These are phyloP conservation scores for Oenanthe oenanthe DNA, from an alignment of 2,113 vertebrate species.

Conservation along the genomic window DNA sequence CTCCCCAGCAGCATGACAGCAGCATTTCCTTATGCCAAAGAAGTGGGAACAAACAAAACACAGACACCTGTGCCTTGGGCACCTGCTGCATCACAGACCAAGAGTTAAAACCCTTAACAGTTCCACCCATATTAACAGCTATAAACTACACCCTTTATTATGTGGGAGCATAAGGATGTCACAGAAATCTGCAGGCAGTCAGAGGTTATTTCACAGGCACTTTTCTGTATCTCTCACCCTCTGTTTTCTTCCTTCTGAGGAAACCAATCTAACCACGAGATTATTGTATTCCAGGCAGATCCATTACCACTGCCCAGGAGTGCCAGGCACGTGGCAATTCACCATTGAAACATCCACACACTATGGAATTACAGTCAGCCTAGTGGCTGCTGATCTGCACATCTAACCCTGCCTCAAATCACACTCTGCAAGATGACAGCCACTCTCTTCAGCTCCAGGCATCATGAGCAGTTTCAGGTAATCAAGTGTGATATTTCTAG, in stretches of 20 bases:
- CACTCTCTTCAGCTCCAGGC: neutral
- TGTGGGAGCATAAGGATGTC: neutral
- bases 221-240: neutral
- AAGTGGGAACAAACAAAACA: neutral
- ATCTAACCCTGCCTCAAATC: neutral
- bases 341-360: neutral
- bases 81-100: neutral
- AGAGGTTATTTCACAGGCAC: neutral
- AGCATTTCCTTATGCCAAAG: neutral
- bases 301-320: neutral
- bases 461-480: neutral
- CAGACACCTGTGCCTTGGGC: neutral
- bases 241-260: slow-evolving; percentile 15
- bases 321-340: neutral
- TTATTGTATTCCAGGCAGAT: neutral
- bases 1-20: neutral
- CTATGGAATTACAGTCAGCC: neutral
- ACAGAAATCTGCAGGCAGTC: neutral
- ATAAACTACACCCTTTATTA: neutral
- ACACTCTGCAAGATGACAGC: neutral
- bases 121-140: neutral
- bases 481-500: neutral
- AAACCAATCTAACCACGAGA: neutral
- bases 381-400: neutral
- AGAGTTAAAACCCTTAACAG: neutral